Conservation (phyloP, 2,113 vertebrate genomes). For the Falco punctatus region DNA sequence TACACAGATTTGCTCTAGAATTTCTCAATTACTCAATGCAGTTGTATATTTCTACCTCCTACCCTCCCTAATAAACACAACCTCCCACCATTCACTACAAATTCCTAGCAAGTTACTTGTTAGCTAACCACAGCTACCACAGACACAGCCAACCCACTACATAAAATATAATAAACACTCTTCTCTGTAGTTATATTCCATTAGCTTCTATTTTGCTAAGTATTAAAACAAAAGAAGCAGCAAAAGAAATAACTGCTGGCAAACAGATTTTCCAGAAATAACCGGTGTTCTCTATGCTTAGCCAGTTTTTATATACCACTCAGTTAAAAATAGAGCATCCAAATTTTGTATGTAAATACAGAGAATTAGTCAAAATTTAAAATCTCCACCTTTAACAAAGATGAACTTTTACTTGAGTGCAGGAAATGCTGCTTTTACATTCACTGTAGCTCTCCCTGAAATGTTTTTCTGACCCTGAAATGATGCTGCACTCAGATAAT, state of each 20-base stretch:
- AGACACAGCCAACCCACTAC: not conserved
- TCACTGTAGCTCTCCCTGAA: not conserved
- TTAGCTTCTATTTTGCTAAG: conserved; percentile 8
- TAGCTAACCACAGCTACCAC: not conserved
- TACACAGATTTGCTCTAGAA: not conserved
- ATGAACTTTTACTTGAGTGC: not conserved
- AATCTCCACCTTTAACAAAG: not conserved
- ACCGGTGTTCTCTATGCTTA: not conserved
- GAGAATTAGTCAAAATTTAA: not conserved
- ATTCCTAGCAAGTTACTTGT: not conserved
- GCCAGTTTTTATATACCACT: not conserved
- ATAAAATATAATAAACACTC: not conserved
- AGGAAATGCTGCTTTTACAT: not conserved
- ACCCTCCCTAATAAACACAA: not conserved
- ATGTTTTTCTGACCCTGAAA: not conserved
- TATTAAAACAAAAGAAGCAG: not conserved
- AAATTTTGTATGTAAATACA: not conserved
- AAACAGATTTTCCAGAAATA: not conserved
- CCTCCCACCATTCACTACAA: not conserved
- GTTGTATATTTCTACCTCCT: not conserved
- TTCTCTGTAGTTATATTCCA: not conserved
- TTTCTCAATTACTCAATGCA: not conserved
- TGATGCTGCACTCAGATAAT: not conserved
- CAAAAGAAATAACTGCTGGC: not conserved
- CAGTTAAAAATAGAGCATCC: not conserved